A percentile compares a stretch with the other conserved stretches of the same genome.
Evolutionary conservation across 2,113 vertebrate genomes (phyloP).

Genomic region (Mugil cephalus): DNA sequence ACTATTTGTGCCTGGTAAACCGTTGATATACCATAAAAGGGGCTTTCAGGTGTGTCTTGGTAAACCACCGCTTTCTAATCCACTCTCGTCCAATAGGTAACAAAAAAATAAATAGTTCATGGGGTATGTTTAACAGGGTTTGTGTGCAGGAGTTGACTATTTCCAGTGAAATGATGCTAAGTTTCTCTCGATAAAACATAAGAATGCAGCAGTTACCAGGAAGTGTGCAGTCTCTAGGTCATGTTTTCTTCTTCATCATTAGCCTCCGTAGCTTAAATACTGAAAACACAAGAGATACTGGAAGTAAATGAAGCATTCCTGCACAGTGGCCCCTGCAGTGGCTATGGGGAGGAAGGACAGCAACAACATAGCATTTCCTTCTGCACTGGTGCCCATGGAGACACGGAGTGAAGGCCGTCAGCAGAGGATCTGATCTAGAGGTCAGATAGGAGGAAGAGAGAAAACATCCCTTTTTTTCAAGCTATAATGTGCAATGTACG

Average conservation of each 20-base stretch:
- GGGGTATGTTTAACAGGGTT: background rate
- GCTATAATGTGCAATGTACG: background rate
- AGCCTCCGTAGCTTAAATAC: constrained; percentile 18
- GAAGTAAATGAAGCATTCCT: constrained; percentile 35
- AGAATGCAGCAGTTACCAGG: background rate
- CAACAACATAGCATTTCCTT: constrained; percentile 29
- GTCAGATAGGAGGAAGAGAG: background rate
- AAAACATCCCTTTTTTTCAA: constrained; percentile 4
- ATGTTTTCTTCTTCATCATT: constrained; percentile 10
- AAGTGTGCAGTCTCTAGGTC: background rate
- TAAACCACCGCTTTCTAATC: background rate
- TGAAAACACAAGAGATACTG: constrained; percentile 26
- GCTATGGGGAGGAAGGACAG: background rate
- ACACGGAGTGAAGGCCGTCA: background rate
- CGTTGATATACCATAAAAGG: background rate
- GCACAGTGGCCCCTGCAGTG: background rate
- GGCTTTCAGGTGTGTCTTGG: constrained; percentile 21
- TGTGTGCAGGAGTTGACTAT: background rate
- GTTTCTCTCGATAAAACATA: background rate
- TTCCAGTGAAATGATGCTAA: background rate
- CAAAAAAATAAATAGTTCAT: background rate
- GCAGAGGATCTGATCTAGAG: background rate
- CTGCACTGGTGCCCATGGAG: constrained; percentile 19
- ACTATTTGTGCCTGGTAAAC: too few relatives aligned
- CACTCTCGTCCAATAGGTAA: too few relatives aligned